Base-by-base conservation (phyloP, 2,797 vertebrate species). In the Lepus townsendii region DNA sequence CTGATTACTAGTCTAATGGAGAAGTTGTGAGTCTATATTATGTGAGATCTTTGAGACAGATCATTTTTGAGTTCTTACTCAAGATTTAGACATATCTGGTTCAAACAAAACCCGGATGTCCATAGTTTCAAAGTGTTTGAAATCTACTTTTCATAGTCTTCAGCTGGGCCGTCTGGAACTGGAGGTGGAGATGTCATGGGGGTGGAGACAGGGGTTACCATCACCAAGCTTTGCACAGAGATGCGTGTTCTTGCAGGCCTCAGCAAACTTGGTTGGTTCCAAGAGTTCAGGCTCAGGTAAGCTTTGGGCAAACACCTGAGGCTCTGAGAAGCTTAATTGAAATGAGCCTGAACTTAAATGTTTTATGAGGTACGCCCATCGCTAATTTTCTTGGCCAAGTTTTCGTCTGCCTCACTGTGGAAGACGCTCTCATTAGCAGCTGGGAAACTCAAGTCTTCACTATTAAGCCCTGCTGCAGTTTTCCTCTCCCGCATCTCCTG, bases 311-410 rank as follows among this genome's bases (percentile, higher is more conserved):
- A 97, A 92, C 96, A 97, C 96, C 97, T 69, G 96, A 84, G 96
- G 97, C 96, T 96, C 92, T 94, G 75, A 69, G 90, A 96, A 42
- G 87, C 94, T 97, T 96, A 96, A 96, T 35, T 97, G 95, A 97
- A 97, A 96, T 95, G 93, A 97, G 95, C 83, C 94, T 5, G 7
- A 94, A 97, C 92, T 92, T 96, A 91, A 96, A 68, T 87, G 80
- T 97, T 96, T 97, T 95, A 93, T 50, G 92, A 96, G 90, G 50
- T 95, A 95, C 69, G 10, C 97, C 97, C 87, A 88, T 93, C 5
- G 66, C 95, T 97, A 95, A 97, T 96, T 97, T 97, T 80, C 93
- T 77, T 95, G 93, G 96, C 96, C 96, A 97, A 94, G 62, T 88
- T 88, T 91, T 86, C 66, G 83, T 90, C 20, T 54, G 84, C 60